Evolutionary conservation across 2,888 invertebrate genomes (phyloP).

Genomic region (Euplagia quadripunctaria): DNA sequence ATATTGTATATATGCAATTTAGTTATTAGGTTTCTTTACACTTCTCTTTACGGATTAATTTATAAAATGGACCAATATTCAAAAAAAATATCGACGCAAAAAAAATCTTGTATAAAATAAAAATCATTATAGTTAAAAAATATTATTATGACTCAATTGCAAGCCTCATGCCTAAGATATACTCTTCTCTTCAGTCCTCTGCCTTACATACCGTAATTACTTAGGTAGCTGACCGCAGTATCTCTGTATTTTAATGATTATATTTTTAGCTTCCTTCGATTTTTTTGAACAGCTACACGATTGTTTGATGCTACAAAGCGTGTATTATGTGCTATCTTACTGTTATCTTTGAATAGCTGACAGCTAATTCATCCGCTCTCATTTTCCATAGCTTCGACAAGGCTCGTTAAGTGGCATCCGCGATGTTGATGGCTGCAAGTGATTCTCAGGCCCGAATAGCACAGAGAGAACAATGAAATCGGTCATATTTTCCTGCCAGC

Average conservation of each 20-base stretch:
- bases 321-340: slow-evolving; percentile 67
- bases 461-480: slow-evolving; percentile 85
- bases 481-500: slow-evolving; percentile 85
- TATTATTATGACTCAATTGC: not conserved
- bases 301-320: slow-evolving; percentile 71
- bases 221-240: not conserved
- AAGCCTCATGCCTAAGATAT: not conserved
- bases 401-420: slow-evolving; percentile 86
- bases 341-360: slow-evolving; percentile 81
- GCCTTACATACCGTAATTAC: not conserved
- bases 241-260: slow-evolving; percentile 2
- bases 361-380: slow-evolving; percentile 83
- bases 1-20: too few relatives aligned
- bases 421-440: slow-evolving; percentile 84
- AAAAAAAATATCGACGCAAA: too few relatives aligned
- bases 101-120: too few relatives aligned
- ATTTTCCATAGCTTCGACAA: slow-evolving; percentile 85
- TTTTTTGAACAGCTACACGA: slow-evolving; percentile 67
- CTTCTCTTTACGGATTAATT: too few relatives aligned
- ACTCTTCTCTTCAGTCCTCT: not conserved
- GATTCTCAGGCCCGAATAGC: slow-evolving; percentile 83
- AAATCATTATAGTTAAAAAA: not conserved
- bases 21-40: too few relatives aligned
- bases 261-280: slow-evolving; percentile 27
- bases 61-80: too few relatives aligned